Conservation (phyloP, 2,888 invertebrate genomes). For the Apocheima hispidaria region DNA sequence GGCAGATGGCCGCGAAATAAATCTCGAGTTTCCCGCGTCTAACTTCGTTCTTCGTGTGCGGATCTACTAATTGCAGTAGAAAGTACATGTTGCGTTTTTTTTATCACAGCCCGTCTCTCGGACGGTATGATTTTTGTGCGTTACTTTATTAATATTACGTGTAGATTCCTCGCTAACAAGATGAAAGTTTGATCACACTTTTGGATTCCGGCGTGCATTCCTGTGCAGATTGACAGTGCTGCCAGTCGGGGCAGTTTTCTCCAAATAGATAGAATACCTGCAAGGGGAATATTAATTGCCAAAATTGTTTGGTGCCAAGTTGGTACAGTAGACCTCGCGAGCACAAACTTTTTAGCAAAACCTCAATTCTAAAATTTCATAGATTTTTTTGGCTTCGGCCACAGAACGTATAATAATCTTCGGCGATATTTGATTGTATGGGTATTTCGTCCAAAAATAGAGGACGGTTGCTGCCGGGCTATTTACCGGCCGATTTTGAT, state of each 20-base stretch:
- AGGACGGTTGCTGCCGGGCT: too few relatives aligned
- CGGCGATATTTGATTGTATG: too few relatives aligned
- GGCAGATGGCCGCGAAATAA: constrained; percentile 29
- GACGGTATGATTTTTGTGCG: constrained; percentile 73
- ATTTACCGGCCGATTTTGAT: too few relatives aligned
- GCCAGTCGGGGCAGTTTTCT: not conserved
- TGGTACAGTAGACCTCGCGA: too few relatives aligned
- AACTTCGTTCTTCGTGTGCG: constrained; percentile 75
- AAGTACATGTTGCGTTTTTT: constrained; percentile 72
- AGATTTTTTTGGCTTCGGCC: too few relatives aligned
- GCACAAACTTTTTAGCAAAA: too few relatives aligned
- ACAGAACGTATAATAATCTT: too few relatives aligned
- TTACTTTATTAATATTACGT: constrained; percentile 70
- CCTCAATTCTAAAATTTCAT: too few relatives aligned
- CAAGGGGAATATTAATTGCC: not conserved
- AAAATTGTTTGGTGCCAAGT: too few relatives aligned
- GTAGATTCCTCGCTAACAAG: constrained; percentile 75
- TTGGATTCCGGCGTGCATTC: constrained; percentile 68
- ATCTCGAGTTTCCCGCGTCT: constrained; percentile 31
- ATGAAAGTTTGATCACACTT: constrained; percentile 79
- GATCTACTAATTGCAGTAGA: constrained; percentile 83
- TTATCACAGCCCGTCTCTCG: constrained; percentile 63
- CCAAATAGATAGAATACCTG: too few relatives aligned
- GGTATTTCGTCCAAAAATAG: too few relatives aligned
- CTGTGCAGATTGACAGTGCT: constrained; percentile 42